Conservation (phyloP, 2,888 invertebrate genomes). For the Agonum fuliginosum region DNA sequence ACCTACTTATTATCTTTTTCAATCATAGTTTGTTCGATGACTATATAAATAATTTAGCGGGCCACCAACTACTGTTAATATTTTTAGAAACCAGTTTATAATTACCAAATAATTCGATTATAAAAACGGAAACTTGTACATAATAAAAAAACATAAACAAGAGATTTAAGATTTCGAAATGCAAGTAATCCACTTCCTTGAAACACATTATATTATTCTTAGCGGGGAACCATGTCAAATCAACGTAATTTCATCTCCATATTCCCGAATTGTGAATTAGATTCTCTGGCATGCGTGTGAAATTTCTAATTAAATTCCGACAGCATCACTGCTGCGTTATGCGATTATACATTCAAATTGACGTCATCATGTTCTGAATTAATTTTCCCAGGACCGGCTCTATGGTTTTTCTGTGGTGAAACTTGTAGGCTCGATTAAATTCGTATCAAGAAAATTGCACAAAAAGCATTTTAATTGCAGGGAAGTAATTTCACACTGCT, state of each 20-base stretch:
- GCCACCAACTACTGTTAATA: too few relatives aligned
- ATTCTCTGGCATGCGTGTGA: conserved; percentile 14
- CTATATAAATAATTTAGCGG: too few relatives aligned
- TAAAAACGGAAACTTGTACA: too few relatives aligned
- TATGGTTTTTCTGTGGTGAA: not conserved
- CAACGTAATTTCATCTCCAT: conserved; percentile 26
- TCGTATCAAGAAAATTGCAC: conserved; percentile 15
- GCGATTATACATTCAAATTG: conserved; percentile 28
- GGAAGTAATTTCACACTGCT: conserved; percentile 3
- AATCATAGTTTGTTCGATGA: too few relatives aligned
- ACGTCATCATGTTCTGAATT: conserved; percentile 26
- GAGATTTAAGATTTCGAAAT: not conserved
- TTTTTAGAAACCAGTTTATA: too few relatives aligned
- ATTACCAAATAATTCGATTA: too few relatives aligned
- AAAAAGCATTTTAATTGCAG: not conserved
- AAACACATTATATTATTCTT: conserved; percentile 2
- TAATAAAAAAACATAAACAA: too few relatives aligned
- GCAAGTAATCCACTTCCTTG: not conserved
- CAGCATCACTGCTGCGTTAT: conserved; percentile 32
- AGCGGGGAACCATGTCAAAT: conserved; percentile 7
- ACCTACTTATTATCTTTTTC: too few relatives aligned
- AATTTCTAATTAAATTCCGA: conserved; percentile 33
- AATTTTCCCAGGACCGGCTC: conserved; percentile 17
- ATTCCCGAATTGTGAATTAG: conserved; percentile 16
- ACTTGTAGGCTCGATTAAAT: conserved; percentile 1